phyloP scores from a whole-genome alignment of 1,140 invertebrate genomes.

The Teleopsis dalmanni region DNA sequence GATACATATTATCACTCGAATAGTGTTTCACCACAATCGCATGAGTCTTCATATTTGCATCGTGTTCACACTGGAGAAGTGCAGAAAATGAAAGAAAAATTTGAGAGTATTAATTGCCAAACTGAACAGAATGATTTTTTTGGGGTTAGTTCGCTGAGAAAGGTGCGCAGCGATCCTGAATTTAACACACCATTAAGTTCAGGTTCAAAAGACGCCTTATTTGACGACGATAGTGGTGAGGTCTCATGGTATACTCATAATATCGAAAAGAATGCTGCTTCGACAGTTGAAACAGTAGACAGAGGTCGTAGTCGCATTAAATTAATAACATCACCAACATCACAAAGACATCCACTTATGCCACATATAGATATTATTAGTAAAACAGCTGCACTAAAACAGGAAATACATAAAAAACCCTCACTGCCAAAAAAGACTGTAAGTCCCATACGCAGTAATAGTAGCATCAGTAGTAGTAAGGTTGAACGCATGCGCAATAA shows the following conservation, averaged over 20 bases:
- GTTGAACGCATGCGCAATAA: conserved; percentile 60
- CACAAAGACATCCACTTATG: conserved; percentile 67
- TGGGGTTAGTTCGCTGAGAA: conserved; percentile 48
- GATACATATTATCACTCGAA: conserved; percentile 58
- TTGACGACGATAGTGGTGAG: conserved; percentile 51
- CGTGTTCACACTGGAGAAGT: conserved; percentile 69
- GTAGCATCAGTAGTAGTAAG: conserved; percentile 51
- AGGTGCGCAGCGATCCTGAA: conserved; percentile 69
- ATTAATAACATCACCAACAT: conserved; percentile 54
- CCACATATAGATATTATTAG: conserved; percentile 83
- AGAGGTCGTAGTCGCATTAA: conserved; percentile 48
- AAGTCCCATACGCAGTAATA: conserved; percentile 34
- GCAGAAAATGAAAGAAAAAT: conserved; percentile 60
- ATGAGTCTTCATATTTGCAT: conserved; percentile 51
- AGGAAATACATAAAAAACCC: conserved; percentile 34
- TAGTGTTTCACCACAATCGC: conserved; percentile 53
- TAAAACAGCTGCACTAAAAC: conserved; percentile 65
- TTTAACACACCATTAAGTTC: conserved; percentile 43
- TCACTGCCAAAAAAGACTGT: conserved; percentile 28
- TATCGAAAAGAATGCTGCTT: conserved; percentile 50
- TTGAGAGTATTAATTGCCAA: conserved; percentile 54
- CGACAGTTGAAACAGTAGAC: no score
- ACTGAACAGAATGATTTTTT: conserved; percentile 37
- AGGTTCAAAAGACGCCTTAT: conserved; percentile 47
- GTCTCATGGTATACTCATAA: conserved; percentile 55